Evolutionary conservation across 2,888 invertebrate species (phyloP).

Genomic region (Drosophila vallismaia): DNA sequence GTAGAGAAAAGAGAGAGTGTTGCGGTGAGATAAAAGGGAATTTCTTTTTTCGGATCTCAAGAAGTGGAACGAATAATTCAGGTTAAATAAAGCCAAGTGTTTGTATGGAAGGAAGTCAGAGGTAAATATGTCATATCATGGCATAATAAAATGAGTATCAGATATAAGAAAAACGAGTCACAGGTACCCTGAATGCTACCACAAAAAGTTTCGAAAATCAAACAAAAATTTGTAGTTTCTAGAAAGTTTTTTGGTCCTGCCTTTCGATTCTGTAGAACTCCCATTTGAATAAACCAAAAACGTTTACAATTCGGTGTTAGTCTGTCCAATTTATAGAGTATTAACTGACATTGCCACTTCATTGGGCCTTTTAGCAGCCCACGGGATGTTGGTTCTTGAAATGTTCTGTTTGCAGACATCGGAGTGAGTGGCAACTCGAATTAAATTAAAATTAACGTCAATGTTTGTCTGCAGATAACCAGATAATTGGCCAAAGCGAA

Average conservation of each 20-base stretch:
- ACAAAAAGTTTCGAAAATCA: too few relatives aligned
- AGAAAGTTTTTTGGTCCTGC: too few relatives aligned
- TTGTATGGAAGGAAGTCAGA: constrained; percentile 30
- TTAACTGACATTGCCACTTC: constrained; percentile 18
- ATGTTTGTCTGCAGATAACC: constrained; percentile 11
- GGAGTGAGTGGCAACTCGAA: constrained; percentile 58
- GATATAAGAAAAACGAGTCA: neutral
- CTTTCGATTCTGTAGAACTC: neutral
- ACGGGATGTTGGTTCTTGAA: constrained; percentile 14
- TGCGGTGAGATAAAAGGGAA: constrained; percentile 35
- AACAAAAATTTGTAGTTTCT: too few relatives aligned
- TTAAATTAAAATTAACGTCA: constrained; percentile 57
- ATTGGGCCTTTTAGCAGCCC: constrained; percentile 14
- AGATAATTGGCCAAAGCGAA: too few relatives aligned
- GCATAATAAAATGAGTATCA: neutral
- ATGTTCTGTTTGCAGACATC: constrained; percentile 56
- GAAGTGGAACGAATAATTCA: constrained; percentile 45
- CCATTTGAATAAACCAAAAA: neutral
- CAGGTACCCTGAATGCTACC: constrained; percentile 1
- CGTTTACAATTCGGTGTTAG: neutral
- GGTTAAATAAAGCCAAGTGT: constrained; percentile 50
- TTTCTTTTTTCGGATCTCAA: constrained; percentile 8
- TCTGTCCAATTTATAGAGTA: neutral
- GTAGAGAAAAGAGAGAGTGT: constrained; percentile 6
- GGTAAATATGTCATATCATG: constrained; percentile 32